These are phyloP conservation scores for Cyclargus thomasi DNA, from an alignment of 1,140 invertebrate species.

Conservation along the genomic window DNA sequence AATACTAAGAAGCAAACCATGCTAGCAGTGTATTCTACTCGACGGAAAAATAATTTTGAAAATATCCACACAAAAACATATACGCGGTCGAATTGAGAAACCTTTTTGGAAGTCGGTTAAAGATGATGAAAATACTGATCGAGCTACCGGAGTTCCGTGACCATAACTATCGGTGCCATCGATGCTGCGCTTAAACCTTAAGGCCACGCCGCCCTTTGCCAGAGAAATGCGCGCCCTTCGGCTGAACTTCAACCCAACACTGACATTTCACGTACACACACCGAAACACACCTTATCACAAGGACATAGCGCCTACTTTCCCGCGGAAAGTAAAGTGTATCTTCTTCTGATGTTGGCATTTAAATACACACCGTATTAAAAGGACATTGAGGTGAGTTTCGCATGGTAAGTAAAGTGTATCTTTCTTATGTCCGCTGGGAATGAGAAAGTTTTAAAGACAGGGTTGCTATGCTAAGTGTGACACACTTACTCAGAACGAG, in stretches of 20 bases:
- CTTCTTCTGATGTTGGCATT: background rate
- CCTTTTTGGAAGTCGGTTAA: too few relatives aligned
- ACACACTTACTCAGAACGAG: slow-evolving; percentile 12
- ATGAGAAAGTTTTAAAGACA: slow-evolving; percentile 7
- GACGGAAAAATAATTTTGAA: too few relatives aligned
- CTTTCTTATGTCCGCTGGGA: slow-evolving; percentile 9
- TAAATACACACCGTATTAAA: background rate
- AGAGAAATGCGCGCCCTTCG: slow-evolving; percentile 40
- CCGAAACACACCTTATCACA: background rate
- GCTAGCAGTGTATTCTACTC: too few relatives aligned
- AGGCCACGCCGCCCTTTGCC: slow-evolving; percentile 32
- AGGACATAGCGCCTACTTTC: background rate
- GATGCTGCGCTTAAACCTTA: slow-evolving; percentile 20
- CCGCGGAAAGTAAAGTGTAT: background rate
- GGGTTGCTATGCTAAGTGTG: slow-evolving; percentile 10
- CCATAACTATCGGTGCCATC: slow-evolving; percentile 19
- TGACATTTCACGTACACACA: slow-evolving; percentile 2
- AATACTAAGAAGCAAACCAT: too few relatives aligned
- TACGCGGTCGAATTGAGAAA: too few relatives aligned
- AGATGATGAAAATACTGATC: background rate
- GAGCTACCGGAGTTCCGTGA: background rate
- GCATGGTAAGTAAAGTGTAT: background rate
- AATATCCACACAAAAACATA: too few relatives aligned
- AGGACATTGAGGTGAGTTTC: background rate
- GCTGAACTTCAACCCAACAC: slow-evolving; percentile 39